A percentile compares a stretch with the other conserved stretches of the same genome.
These are phyloP conservation scores for Anastrepha obliqua DNA, from an alignment of 1,140 invertebrate species.

Conservation along the genomic window DNA sequence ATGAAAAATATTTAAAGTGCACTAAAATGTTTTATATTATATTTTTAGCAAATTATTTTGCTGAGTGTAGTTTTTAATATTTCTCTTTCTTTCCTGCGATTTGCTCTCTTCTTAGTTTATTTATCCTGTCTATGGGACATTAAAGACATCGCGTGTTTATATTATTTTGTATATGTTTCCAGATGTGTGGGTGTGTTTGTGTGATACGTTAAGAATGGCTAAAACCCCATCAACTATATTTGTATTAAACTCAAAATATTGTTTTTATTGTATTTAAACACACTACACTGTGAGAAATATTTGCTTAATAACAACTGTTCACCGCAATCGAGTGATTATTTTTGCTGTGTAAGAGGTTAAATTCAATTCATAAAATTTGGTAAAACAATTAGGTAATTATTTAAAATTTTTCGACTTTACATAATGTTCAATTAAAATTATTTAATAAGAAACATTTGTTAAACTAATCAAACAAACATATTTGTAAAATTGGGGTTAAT, in stretches of 20 bases:
- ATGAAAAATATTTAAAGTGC: neutral
- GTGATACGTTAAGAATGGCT: conserved; percentile 55
- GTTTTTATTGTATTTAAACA: conserved; percentile 63
- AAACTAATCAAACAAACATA: conserved; percentile 52
- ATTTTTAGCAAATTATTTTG: neutral
- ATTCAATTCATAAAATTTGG: neutral
- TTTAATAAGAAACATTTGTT: conserved; percentile 52
- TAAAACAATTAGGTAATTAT: conserved; percentile 12
- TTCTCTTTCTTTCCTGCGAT: neutral
- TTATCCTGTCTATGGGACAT: neutral
- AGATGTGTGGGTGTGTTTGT: conserved; percentile 5
- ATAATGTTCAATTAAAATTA: conserved; percentile 39
- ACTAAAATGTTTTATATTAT: neutral
- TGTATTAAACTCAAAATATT: conserved; percentile 51
- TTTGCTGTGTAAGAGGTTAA: conserved; percentile 42
- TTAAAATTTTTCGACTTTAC: conserved; percentile 49
- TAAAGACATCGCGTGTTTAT: neutral
- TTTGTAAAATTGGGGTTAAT: conserved; percentile 38
- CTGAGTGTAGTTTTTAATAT: neutral
- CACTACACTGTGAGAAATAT: conserved; percentile 68
- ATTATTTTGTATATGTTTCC: conserved; percentile 54
- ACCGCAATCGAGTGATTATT: conserved; percentile 43
- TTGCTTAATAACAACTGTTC: conserved; percentile 45
- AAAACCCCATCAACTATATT: conserved; percentile 54
- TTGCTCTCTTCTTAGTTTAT: neutral